Conservation (phyloP, 2,113 vertebrate genomes). For the Heloderma charlesbogerti region DNA sequence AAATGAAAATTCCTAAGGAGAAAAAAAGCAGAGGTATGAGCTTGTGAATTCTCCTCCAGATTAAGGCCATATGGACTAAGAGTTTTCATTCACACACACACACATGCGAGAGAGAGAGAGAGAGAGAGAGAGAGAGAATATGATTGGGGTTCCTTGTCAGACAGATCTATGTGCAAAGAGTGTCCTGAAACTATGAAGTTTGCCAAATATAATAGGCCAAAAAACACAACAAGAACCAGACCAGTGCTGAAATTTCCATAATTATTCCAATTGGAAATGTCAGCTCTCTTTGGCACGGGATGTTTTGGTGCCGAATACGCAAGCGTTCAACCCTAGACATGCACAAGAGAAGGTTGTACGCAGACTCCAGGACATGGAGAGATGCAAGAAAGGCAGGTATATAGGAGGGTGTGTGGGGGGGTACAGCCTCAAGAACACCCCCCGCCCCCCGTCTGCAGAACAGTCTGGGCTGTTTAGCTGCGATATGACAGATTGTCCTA, state of each 20-base stretch:
- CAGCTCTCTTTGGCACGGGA: neutral
- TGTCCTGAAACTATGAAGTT: neutral
- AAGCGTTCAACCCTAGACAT: neutral
- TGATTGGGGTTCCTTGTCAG: neutral
- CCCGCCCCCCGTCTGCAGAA: constrained; percentile 57
- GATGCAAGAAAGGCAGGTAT: no score
- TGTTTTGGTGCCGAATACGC: neutral
- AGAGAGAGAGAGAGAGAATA: no score
- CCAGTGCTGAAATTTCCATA: neutral
- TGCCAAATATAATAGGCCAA: neutral
- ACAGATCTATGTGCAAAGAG: neutral
- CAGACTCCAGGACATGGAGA: neutral
- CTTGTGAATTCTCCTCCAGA: no score
- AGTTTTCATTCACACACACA: no score
- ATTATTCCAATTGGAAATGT: neutral
- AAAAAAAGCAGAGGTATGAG: no score
- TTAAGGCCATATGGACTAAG: no score
- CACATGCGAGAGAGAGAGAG: no score
- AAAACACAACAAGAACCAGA: neutral
- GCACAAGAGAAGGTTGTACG: neutral
- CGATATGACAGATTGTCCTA: constrained; percentile 73
- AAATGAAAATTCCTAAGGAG: no score
- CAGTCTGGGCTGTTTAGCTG: constrained; percentile 69
- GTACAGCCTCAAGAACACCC: constrained; percentile 32
- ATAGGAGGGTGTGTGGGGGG: neutral